Base-by-base conservation (phyloP, 2,113 vertebrate genomes). In the Clarias magur region DNA sequence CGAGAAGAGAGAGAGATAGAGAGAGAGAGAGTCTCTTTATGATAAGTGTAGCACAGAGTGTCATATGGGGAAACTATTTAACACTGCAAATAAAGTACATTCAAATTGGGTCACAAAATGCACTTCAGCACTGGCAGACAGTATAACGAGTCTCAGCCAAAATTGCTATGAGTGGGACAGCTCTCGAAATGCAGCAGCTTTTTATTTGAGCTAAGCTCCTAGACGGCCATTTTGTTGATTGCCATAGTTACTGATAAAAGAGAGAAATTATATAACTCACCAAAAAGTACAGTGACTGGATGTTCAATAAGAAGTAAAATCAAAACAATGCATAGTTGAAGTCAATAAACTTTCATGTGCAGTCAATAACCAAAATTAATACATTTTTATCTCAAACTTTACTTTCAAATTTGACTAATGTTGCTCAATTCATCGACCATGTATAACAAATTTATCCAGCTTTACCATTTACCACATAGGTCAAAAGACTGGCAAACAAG, bases 71-170 rank as follows among this genome's bases (percentile, higher is more conserved):
- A 78, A 83, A 89, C 72, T 83, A 82, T 89, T 89, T 87, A 75
- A 87, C 84, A 59, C n/a, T 79, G 53, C 53, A 81, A 86, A 88
- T 85, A 59, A 83, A 85, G 84, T 86, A 80, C 57, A 86, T 86
- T 85, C 76, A 34, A 54, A 83, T 80, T 65, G 70, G 48, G 83
- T 78, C 83, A 86, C 85, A 83, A 56, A 75, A 87, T 73, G 67
- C 68, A 72, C 62, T 75, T 85, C 56, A 80, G 82, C 65, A 53
- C 54, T 73, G 65, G 68, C 82, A 87, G 79, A 59, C n/a, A 7
- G 67, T 56, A 85, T 63, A 81, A 67, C 68, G 4, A 48, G 76
- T 2, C 1, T 79, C 5, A 7, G 60, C 60, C 81, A 68, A 67
- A 65, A 65, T 8, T 27, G 38, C 81, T 67, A 65, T 17, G 21